Base-by-base conservation (phyloP, 92 coral and sea anemone genomes). In the Heteractis magnifica region DNA sequence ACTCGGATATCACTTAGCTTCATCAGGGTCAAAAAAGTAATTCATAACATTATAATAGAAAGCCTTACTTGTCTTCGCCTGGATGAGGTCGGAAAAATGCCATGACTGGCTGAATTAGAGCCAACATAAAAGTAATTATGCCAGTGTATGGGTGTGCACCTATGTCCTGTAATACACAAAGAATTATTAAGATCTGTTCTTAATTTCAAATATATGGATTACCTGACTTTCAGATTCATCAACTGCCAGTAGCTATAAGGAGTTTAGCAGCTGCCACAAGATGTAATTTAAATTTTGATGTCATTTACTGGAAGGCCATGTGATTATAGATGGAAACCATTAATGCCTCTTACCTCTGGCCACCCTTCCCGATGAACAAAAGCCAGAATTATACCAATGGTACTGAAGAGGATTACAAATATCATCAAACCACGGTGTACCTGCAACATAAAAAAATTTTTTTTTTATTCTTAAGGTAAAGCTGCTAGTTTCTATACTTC, bases 61-160 rank as follows among this genome's bases (percentile, higher is more conserved):
- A 72, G 5, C 77, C 97, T 87, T 77, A 93, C 97, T 85, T 91
- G 11, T 79, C 82, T 16, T 80, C 91, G 26, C 90, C 97, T 6
- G 97, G 94, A 84, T 87, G 91, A 65, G 94, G 94, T 10, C 97
- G 82, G 60, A 91, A 89, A 41, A 87, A 52, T 65, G 97, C 97
- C 93, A 91, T 91, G 71, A 93, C 79, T 62, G 97, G 97, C 55
- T 93, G 94, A 51, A 89, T 79, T 23, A 91, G 78, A 79, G 94
- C 83, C 26, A 93, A 71, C 4, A 65, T 87, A 49, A 88, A 68
- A 49, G 92, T 89, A 20, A 91, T 83, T 15, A 93, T 88, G 11
- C 97, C 97, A 65, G 85, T 85, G 75, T 83, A 75, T 0, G 97
- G 91, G 76, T 93, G 97, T 11, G 88, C 88, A 51, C 88, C 88